Conservation (phyloP, 2,113 vertebrate species). For the Pelusios castaneus region DNA sequence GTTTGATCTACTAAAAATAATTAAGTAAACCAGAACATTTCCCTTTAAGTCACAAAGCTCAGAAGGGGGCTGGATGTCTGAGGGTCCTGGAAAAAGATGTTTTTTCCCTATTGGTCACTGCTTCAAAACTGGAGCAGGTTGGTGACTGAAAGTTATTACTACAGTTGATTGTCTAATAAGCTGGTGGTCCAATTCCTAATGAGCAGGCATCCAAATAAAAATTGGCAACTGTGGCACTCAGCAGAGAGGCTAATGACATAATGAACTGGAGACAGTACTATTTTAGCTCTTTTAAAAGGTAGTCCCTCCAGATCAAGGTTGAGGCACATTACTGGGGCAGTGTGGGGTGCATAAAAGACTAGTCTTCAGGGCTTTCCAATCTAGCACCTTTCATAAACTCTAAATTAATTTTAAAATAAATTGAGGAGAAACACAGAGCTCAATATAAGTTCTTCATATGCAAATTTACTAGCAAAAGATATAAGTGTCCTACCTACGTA, state of each 20-base stretch:
- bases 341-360: fast-evolving
- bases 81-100: not conserved
- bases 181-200: not conserved
- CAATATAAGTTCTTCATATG: not conserved
- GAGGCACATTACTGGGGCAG: not conserved
- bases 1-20: not conserved
- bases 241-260: not conserved
- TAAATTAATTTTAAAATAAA: not conserved
- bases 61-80: not conserved
- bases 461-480: not conserved
- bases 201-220: not conserved
- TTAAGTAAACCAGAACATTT: not conserved
- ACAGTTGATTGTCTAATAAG: fast-evolving
- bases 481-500: not conserved
- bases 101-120: not conserved
- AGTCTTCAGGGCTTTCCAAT: not conserved
- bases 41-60: not conserved
- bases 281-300: not conserved
- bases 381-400: not conserved
- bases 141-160: not conserved
- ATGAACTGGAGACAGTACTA: not conserved
- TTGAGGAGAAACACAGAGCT: not conserved
- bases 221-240: not conserved
- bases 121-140: not conserved
- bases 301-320: not conserved